Evolutionary conservation across 2,113 vertebrate genomes (phyloP).

Genomic region (Prolemur simus): DNA sequence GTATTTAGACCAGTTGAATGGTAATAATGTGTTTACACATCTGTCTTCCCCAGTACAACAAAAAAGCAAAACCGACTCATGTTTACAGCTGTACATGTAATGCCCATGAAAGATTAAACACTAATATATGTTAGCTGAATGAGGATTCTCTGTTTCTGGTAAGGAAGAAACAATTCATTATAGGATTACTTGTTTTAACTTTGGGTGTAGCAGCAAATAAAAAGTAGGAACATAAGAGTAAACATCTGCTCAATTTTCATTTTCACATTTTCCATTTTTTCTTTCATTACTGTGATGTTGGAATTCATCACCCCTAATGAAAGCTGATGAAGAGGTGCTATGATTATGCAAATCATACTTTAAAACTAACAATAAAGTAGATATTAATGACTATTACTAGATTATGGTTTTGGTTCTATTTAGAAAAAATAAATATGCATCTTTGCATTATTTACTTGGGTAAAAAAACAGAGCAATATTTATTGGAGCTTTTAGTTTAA

Average conservation of each 20-base stretch:
- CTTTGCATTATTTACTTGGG: background rate
- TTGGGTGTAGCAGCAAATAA: background rate
- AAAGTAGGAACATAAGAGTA: background rate
- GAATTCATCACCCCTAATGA: background rate
- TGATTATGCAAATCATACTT: background rate
- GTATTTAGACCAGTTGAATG: background rate
- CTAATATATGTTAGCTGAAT: background rate
- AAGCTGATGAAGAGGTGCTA: background rate
- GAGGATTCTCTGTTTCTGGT: background rate
- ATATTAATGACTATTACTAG: background rate
- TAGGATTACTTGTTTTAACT: background rate
- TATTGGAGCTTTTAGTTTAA: background rate
- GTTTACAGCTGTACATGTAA: background rate
- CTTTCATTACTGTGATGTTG: background rate
- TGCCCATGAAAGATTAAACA: background rate
- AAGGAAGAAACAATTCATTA: background rate
- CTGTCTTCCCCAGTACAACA: background rate
- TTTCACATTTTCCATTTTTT: background rate
- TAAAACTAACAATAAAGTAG: background rate
- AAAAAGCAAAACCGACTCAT: background rate
- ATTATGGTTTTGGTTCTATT: background rate
- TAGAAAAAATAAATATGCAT: background rate
- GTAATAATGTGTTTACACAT: background rate
- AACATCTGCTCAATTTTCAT: background rate
- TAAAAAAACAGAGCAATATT: background rate